Conservation (phyloP, 2,113 vertebrate species). For the Chaetura pelagica region DNA sequence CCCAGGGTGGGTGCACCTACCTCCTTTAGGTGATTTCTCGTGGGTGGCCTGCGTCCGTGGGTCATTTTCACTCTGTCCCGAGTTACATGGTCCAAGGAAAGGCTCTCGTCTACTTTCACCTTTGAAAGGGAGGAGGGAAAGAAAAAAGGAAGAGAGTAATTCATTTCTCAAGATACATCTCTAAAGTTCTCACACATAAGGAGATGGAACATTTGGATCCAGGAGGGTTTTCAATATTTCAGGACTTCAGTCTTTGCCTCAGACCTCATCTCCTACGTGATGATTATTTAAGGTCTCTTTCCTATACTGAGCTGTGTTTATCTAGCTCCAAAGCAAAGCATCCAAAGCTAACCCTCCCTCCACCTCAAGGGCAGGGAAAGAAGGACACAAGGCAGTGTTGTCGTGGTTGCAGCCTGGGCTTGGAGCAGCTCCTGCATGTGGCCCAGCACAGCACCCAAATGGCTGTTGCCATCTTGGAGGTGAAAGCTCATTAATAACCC, state of each 20-base stretch:
- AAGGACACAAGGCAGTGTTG: constrained; percentile 16
- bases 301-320: not conserved
- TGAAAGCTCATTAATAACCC: constrained; percentile 56
- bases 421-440: not conserved
- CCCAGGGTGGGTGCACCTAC: constrained; percentile 62
- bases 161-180: not conserved
- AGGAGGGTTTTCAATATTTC: not conserved
- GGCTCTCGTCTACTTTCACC: constrained; percentile 89
- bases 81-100: constrained; percentile 91
- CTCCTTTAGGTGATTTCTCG: constrained; percentile 93
- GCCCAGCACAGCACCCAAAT: not conserved
- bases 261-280: not conserved
- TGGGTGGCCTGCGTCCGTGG: constrained; percentile 87
- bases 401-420: not conserved
- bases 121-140: constrained; percentile 42
- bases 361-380: not conserved
- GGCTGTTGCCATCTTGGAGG: constrained; percentile 44
- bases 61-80: constrained; percentile 86
- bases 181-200: not conserved
- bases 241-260: not conserved
- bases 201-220: not conserved
- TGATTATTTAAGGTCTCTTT: not conserved
- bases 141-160: not conserved
- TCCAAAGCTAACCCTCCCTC: not conserved
- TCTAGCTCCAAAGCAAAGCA: not conserved